Conservation (phyloP, 2,113 vertebrate genomes). For the Ictalurus punctatus region DNA sequence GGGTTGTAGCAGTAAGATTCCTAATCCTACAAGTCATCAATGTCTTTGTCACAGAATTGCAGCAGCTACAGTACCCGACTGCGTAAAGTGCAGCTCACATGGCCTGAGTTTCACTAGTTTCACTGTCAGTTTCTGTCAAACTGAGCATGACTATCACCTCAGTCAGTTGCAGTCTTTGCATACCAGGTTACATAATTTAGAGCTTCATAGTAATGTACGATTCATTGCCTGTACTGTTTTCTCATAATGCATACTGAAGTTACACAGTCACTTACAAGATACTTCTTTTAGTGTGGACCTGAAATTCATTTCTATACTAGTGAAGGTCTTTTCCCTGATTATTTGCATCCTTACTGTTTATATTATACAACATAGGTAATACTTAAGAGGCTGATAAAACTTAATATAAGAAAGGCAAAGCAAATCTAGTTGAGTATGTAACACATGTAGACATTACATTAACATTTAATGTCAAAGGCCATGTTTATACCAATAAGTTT, state of each 20-base stretch:
- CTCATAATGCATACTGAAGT: background rate
- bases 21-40: background rate
- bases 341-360: background rate
- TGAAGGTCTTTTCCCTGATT: background rate
- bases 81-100: background rate
- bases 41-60: background rate
- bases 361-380: background rate
- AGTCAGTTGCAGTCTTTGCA: background rate
- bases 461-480: conserved; percentile 13
- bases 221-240: background rate
- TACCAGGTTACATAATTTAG: background rate
- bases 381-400: background rate
- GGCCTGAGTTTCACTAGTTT: background rate
- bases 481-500: background rate
- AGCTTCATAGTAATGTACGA: background rate
- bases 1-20: background rate
- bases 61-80: background rate
- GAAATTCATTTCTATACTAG: background rate
- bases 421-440: background rate
- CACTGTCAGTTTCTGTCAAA: background rate
- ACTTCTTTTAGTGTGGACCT: background rate
- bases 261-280: background rate
- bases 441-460: background rate
- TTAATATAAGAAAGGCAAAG: no score
- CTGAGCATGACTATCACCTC: background rate